Percentiles rank a stretch among this genome's conserved stretches.
These are phyloP conservation scores for Mionectes macconnelli DNA, from an alignment of 2,113 vertebrate species.

Conservation along the genomic window DNA sequence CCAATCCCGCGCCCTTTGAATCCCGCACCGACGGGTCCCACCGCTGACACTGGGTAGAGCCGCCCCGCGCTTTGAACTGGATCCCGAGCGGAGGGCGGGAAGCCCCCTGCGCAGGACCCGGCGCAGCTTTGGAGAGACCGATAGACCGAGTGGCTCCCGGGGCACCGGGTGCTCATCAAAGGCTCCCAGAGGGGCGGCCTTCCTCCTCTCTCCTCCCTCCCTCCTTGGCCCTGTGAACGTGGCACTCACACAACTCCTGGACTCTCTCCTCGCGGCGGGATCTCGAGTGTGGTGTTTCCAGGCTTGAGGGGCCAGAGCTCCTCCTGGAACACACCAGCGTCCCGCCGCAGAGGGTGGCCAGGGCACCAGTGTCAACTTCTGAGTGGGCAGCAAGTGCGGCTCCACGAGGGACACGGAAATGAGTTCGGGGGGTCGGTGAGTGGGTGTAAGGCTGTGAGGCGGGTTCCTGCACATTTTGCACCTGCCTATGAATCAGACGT, in stretches of 20 bases:
- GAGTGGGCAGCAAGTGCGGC: background rate
- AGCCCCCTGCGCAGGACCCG: background rate
- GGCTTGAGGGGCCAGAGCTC: background rate
- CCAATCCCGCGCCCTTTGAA: background rate
- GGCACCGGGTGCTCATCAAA: too few relatives aligned
- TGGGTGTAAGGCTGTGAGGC: background rate
- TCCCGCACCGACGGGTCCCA: background rate
- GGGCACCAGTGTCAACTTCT: background rate
- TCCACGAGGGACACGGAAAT: background rate
- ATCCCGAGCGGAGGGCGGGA: too few relatives aligned
- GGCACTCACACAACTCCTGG: background rate
- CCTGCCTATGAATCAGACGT: background rate
- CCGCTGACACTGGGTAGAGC: background rate
- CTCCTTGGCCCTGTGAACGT: background rate
- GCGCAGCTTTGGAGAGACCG: background rate
- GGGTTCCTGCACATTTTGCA: background rate
- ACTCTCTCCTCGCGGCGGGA: background rate
- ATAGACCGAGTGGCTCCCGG: background rate
- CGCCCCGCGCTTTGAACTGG: background rate
- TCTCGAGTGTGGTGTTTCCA: background rate
- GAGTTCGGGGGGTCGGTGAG: too few relatives aligned
- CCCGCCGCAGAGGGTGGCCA: fast-evolving
- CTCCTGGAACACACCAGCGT: background rate
- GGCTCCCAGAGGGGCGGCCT: background rate
- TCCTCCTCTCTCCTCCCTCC: background rate